A percentile compares a stretch with the other conserved stretches of the same genome.
These are phyloP conservation scores for Globodera ellingtonae DNA, from an alignment of 1,140 invertebrate species.

Conservation along the genomic window DNA sequence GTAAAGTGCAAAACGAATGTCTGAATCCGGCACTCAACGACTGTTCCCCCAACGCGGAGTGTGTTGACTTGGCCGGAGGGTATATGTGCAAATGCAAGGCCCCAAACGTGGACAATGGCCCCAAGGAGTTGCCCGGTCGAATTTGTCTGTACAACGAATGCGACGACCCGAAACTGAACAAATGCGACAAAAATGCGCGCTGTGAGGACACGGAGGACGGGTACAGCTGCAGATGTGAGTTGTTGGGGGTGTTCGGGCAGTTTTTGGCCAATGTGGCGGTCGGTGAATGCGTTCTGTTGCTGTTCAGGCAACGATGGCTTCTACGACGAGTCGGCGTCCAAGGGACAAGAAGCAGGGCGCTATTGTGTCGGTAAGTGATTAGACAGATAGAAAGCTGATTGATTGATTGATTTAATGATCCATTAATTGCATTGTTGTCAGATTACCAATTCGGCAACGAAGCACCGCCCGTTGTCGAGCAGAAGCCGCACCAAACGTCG, in stretches of 20 bases:
- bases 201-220: constrained; percentile 30
- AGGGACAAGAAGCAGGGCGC: constrained; percentile 53
- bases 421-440: neutral
- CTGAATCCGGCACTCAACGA: constrained; percentile 81
- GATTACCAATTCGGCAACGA: constrained; percentile 15
- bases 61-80: constrained; percentile 84
- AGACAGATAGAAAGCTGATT: neutral
- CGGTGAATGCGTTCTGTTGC: neutral
- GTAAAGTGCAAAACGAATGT: constrained; percentile 80
- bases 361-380: constrained; percentile 50
- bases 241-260: neutral
- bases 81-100: constrained; percentile 82
- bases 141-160: constrained; percentile 66
- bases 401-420: neutral
- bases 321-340: constrained; percentile 53
- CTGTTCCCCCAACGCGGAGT: constrained; percentile 79
- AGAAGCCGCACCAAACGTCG: constrained; percentile 11
- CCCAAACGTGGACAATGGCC: constrained; percentile 72
- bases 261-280: neutral
- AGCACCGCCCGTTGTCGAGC: neutral
- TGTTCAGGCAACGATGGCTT: constrained; percentile 47
- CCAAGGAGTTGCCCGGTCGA: constrained; percentile 70
- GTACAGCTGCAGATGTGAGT: constrained; percentile 21
- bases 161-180: constrained; percentile 31
- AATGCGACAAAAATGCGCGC: constrained; percentile 36